These are phyloP conservation scores for Antennarius maculatus DNA, from an alignment of 2,797 vertebrate genomes.

Conservation along the genomic window DNA sequence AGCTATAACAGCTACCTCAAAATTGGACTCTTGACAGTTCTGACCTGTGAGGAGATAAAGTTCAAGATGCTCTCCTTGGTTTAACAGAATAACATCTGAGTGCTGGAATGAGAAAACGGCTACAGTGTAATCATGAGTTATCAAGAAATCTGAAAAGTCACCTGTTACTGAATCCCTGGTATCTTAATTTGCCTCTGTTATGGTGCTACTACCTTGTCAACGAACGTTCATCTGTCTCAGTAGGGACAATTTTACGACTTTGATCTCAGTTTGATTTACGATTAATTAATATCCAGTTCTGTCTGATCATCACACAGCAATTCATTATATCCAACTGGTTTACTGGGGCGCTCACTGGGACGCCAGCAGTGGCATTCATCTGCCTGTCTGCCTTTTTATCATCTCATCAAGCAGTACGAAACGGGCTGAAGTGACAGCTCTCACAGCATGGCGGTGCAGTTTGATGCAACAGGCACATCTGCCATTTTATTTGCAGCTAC, in stretches of 20 bases:
- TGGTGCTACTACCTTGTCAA: not conserved
- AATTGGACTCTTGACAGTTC: not conserved
- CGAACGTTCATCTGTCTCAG: not conserved
- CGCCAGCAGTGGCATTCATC: conserved; percentile 55
- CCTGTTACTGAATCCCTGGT: not conserved
- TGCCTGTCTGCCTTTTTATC: conserved; percentile 59
- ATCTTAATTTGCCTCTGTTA: not conserved
- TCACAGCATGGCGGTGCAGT: conserved; percentile 44
- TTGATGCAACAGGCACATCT: conserved; percentile 27
- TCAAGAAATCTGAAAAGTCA: too few relatives aligned
- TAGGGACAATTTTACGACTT: not conserved
- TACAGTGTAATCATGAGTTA: not conserved
- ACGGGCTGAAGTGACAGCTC: conserved; percentile 54
- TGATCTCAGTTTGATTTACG: conserved; percentile 38
- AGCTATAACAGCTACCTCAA: too few relatives aligned
- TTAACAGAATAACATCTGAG: not conserved
- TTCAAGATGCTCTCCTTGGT: not conserved
- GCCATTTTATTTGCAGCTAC: conserved; percentile 31
- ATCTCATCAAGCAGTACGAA: conserved; percentile 52
- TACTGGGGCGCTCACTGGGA: conserved; percentile 34
- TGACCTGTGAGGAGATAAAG: too few relatives aligned
- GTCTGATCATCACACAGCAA: conserved; percentile 34
- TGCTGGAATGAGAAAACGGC: not conserved
- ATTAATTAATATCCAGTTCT: conserved; percentile 44
- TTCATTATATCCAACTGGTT: conserved; percentile 53